phyloP scores from a whole-genome alignment of 2,113 vertebrate species.

The Rafetus swinhoei region DNA sequence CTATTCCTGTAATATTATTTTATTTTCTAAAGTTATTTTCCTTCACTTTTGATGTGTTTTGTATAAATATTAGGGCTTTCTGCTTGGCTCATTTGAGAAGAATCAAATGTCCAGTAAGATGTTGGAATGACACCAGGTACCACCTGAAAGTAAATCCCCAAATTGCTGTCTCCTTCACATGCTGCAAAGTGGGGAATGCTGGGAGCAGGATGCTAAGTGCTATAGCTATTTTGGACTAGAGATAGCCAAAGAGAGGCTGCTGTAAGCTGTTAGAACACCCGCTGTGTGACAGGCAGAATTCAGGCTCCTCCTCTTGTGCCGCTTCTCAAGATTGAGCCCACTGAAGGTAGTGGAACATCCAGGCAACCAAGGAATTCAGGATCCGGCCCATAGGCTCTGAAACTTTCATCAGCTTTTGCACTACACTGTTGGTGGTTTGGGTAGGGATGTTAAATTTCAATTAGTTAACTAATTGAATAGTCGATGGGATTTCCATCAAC shows the following conservation, averaged over 20 bases:
- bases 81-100: not conserved
- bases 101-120: not conserved
- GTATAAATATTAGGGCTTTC: fast-evolving
- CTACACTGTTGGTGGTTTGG: not conserved
- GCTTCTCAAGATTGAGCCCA: not conserved
- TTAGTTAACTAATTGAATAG: no score
- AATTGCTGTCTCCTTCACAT: not conserved
- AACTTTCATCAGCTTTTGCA: not conserved
- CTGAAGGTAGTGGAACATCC: not conserved
- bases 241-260: not conserved
- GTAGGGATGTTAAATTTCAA: not conserved
- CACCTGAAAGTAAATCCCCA: not conserved
- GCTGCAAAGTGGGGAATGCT: fast-evolving
- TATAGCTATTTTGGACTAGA: not conserved
- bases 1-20: not conserved
- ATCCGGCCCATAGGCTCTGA: not conserved
- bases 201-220: not conserved
- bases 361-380: not conserved
- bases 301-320: not conserved
- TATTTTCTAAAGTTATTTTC: not conserved
- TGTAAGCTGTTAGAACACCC: not conserved
- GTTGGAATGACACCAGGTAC: fast-evolving
- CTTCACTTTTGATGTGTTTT: fast-evolving
- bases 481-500: no score
- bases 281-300: fast-evolving